These are phyloP conservation scores for Dusona sp. DNA, from an alignment of 2,888 invertebrate genomes.

Conservation along the genomic window DNA sequence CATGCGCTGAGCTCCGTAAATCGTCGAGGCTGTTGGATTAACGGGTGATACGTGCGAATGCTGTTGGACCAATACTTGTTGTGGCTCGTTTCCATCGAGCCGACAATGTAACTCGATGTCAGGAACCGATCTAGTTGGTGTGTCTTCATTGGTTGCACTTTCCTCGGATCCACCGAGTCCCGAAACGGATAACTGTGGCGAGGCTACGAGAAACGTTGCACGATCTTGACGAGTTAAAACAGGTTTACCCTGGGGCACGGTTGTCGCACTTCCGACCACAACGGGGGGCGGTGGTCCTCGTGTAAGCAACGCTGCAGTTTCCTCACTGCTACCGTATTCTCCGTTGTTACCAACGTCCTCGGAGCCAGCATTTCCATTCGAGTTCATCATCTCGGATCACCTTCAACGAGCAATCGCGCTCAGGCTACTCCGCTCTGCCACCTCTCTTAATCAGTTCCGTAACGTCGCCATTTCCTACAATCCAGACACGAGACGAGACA, in stretches of 20 bases:
- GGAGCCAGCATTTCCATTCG: constrained; percentile 80
- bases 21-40: constrained; percentile 66
- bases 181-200: constrained; percentile 89
- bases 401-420: constrained; percentile 62
- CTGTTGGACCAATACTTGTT: constrained; percentile 68
- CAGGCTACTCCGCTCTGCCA: constrained; percentile 48
- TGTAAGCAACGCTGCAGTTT: constrained; percentile 92
- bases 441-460: constrained; percentile 72
- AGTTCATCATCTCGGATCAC: constrained; percentile 77
- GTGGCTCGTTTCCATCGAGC: constrained; percentile 85
- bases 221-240: constrained; percentile 94
- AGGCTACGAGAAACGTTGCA: constrained; percentile 91
- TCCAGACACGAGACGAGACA: constrained; percentile 51
- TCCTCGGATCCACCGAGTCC: constrained; percentile 92
- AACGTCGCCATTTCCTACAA: constrained; percentile 80
- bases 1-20: constrained; percentile 68
- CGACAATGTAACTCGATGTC: constrained; percentile 93
- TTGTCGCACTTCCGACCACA: constrained; percentile 82
- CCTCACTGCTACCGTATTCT: constrained; percentile 88
- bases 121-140: constrained; percentile 91
- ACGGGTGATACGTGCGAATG: constrained; percentile 69
- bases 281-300: constrained; percentile 86
- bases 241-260: constrained; percentile 87
- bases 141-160: constrained; percentile 89
- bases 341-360: constrained; percentile 81